A percentile compares a stretch with the other conserved stretches of the same genome.
These are phyloP conservation scores for Bruchidius siliquastri DNA, from an alignment of 2,888 invertebrate genomes.

Conservation along the genomic window DNA sequence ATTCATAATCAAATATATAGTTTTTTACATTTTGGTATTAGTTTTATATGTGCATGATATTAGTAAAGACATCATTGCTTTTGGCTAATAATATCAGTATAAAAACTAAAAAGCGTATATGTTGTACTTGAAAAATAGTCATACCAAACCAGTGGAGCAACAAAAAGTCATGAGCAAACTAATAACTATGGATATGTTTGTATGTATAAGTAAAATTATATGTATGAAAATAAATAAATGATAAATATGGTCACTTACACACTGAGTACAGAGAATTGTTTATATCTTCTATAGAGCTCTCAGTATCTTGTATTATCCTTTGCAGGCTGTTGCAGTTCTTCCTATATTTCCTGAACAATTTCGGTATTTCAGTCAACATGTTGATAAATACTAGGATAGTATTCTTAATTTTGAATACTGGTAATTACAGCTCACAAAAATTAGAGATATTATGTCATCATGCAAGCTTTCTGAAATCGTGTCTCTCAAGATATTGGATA, in stretches of 20 bases:
- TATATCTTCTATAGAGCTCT: slow-evolving; percentile 41
- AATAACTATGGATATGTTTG: not conserved
- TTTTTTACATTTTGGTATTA: too few relatives aligned
- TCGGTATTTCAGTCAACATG: slow-evolving; percentile 37
- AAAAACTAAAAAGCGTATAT: too few relatives aligned
- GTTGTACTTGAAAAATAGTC: too few relatives aligned
- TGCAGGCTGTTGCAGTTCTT: slow-evolving; percentile 41
- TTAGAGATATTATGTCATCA: not conserved
- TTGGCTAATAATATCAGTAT: too few relatives aligned
- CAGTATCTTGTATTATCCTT: slow-evolving; percentile 42
- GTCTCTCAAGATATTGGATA: not conserved
- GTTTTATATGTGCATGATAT: too few relatives aligned
- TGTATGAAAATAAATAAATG: slow-evolving; percentile 11
- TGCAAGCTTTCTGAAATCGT: not conserved
- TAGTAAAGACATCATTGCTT: too few relatives aligned
- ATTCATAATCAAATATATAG: too few relatives aligned
- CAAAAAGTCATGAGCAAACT: too few relatives aligned
- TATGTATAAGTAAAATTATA: not conserved
- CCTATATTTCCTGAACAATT: slow-evolving; percentile 42
- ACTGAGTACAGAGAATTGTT: slow-evolving; percentile 37
- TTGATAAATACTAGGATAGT: slow-evolving; percentile 3
- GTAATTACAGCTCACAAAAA: not conserved
- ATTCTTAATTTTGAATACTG: not conserved
- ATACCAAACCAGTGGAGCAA: too few relatives aligned
- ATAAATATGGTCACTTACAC: slow-evolving; percentile 31